A percentile compares a stretch with the other conserved stretches of the same genome.
Evolutionary conservation across 2,797 vertebrate species (phyloP).

Genomic region (Chrysolophus pictus): DNA sequence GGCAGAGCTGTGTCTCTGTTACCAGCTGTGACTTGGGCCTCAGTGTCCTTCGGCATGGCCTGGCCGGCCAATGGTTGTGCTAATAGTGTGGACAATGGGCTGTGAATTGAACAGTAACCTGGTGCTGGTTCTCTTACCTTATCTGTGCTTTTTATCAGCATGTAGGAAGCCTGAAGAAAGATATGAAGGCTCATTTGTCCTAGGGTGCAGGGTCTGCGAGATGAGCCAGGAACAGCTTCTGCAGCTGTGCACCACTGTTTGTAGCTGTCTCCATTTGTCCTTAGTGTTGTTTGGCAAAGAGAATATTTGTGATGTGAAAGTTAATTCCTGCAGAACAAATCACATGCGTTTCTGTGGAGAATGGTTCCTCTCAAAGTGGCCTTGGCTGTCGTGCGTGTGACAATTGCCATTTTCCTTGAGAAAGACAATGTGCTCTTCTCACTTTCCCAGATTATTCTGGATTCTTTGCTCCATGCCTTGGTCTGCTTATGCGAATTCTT

Average conservation of each 20-base stretch:
- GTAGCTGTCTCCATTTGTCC: not conserved
- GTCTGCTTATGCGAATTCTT: slow-evolving; percentile 2
- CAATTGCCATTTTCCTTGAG: not conserved
- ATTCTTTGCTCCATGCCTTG: not conserved
- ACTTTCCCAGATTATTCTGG: not conserved
- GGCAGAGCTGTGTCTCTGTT: not conserved
- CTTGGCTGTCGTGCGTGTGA: not conserved
- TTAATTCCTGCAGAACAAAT: not conserved
- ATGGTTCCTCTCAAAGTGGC: not conserved
- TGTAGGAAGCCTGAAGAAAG: not conserved
- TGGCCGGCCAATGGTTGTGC: not conserved
- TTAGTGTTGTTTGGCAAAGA: not conserved
- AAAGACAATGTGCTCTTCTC: not conserved
- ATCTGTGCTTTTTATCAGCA: not conserved
- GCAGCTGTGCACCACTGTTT: not conserved
- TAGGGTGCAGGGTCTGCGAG: not conserved
- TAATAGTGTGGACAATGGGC: not conserved
- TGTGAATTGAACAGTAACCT: not conserved
- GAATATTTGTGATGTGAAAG: slow-evolving; percentile 18
- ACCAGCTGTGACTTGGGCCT: not conserved
- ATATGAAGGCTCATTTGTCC: not conserved
- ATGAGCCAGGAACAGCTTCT: not conserved
- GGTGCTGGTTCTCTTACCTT: not conserved
- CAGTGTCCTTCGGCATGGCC: not conserved
- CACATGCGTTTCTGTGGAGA: not conserved